Percentiles rank a stretch among this genome's conserved stretches.
Conservation (phyloP, 2,888 invertebrate genomes). For the Phortica okadai region DNA sequence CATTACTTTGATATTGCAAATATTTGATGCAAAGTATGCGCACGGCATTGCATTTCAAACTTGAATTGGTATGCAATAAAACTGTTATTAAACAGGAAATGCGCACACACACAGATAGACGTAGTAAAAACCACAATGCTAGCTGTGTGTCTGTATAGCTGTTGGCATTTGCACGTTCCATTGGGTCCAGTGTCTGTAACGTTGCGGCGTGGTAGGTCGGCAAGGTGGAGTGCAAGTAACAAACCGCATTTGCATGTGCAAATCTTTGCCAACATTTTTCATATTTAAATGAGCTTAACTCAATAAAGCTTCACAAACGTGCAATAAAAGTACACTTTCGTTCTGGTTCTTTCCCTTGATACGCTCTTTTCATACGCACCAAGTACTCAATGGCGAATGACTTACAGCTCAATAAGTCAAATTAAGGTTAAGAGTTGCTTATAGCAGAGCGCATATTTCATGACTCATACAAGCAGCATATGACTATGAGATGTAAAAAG, state of each 20-base stretch:
- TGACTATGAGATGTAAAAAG: no score
- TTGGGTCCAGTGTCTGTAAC: neutral
- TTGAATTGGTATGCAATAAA: slow-evolving; percentile 53
- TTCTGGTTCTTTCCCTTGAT: no score
- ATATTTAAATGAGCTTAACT: slow-evolving; percentile 12
- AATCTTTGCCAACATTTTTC: neutral
- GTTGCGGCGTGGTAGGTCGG: no score
- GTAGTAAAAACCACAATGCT: neutral
- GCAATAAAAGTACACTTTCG: neutral
- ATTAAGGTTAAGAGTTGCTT: no score
- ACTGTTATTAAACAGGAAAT: slow-evolving; percentile 43
- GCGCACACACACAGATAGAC: slow-evolving; percentile 1
- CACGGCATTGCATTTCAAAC: slow-evolving; percentile 15
- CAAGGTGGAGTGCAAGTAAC: neutral
- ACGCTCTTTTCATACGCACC: no score
- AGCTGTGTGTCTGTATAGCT: neutral
- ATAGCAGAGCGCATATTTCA: no score
- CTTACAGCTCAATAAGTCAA: no score
- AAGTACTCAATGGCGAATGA: no score
- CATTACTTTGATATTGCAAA: slow-evolving; percentile 15
- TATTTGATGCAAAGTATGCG: slow-evolving; percentile 2
- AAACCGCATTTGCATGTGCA: neutral
- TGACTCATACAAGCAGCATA: no score
- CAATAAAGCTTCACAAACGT: neutral
- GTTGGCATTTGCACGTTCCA: slow-evolving; percentile 1